A percentile compares a stretch with the other conserved stretches of the same genome.
Conservation (phyloP, 2,888 invertebrate genomes). For the Erannis defoliaria region DNA sequence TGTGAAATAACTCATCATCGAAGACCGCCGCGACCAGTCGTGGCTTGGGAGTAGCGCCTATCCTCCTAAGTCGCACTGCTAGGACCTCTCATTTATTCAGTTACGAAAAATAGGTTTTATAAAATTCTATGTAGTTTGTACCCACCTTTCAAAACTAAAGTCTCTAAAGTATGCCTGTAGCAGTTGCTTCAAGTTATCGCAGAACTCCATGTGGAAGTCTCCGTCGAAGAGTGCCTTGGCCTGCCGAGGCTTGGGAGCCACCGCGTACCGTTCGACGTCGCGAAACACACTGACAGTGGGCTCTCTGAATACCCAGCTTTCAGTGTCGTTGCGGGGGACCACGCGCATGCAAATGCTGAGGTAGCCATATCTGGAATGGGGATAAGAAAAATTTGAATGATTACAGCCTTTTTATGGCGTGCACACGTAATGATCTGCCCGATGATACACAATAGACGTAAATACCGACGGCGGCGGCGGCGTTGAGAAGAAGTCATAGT, state of each 20-base stretch:
- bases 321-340: slow-evolving; percentile 92
- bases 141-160: slow-evolving; percentile 91
- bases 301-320: slow-evolving; percentile 91
- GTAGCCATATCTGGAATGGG: slow-evolving; percentile 88
- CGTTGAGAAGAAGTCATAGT: too few relatives aligned
- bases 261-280: slow-evolving; percentile 85
- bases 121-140: too few relatives aligned
- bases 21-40: too few relatives aligned
- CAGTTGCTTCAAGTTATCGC: slow-evolving; percentile 94
- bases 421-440: too few relatives aligned
- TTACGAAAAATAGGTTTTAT: too few relatives aligned
- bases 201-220: slow-evolving; percentile 97
- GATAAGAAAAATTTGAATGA: not conserved
- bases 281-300: slow-evolving; percentile 90
- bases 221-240: slow-evolving; percentile 91
- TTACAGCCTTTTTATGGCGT: too few relatives aligned
- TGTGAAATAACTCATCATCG: too few relatives aligned
- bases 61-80: too few relatives aligned
- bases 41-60: too few relatives aligned
- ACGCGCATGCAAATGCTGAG: slow-evolving; percentile 94
- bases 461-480: too few relatives aligned
- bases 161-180: slow-evolving; percentile 96
- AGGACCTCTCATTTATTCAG: too few relatives aligned
- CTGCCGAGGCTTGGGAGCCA: slow-evolving; percentile 74
- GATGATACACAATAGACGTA: too few relatives aligned